Base-by-base conservation (phyloP, 2,113 vertebrate species). In the Rhinopomastus cyanomelas region DNA sequence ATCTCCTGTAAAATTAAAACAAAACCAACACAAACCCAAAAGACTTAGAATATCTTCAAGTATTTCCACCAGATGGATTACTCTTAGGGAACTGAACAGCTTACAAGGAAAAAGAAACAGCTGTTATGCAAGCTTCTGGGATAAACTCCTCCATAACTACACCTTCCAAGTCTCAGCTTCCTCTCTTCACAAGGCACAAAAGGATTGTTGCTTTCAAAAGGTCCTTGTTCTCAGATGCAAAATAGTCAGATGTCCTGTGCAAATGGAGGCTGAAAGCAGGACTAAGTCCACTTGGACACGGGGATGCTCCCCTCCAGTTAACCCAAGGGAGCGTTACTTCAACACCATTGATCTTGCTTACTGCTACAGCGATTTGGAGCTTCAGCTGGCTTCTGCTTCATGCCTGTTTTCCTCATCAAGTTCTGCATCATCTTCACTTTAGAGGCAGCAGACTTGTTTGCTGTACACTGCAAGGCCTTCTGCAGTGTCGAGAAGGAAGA, bases 171-270 rank as follows among this genome's bases (percentile, higher is more conserved):
- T 95, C 94, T 86, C 78, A 25, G 96, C 81, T 64, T 94, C 91
- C 96, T 96, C 91, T 92, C 87, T 88, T 81, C 89, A 91, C 96
- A 98, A 98, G 97, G 97, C 97, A 98, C 97, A 95, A 96, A 96
- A 96, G 95, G 97, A 92, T 95, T 92, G 97, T 92, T 96, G 95
- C 96, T 97, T 94, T 95, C 95, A 61, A 89, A 96, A 74, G 94
- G 53, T 89, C 96, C 95, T 94, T 90, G 93, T 84, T 92, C 74
- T 82, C 60, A 81, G 95, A 92, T 88, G 95, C 87, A 85, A 79
- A 90, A 75, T 25, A 51, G 73, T 81, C 85, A 74, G 56, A 86
- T 73, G 90, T 95, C 94, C 81, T 91, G 92, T 94, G 94, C 93
- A 92, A 90, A 89, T 4, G 80, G 93, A 83, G 78, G 81, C 91